These are phyloP conservation scores for Diabrotica balteata DNA, from an alignment of 2,888 invertebrate genomes.

Conservation along the genomic window DNA sequence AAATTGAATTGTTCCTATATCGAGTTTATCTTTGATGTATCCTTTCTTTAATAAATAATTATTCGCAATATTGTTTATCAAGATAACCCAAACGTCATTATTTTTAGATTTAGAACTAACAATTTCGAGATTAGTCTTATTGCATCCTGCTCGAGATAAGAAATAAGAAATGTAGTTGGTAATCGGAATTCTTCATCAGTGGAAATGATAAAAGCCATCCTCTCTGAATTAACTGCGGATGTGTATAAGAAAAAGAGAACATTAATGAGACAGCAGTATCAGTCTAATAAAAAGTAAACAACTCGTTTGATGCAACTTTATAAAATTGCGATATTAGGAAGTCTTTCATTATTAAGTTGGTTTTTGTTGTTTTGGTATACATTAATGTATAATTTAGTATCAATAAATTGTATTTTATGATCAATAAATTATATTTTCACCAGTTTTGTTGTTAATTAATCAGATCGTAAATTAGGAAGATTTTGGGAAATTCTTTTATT, in stretches of 20 bases:
- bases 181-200: conserved; percentile 30
- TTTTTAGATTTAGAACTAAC: conserved; percentile 27
- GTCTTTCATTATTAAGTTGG: conserved; percentile 5
- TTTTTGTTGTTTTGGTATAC: too few relatives aligned
- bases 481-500: too few relatives aligned
- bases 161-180: conserved; percentile 24
- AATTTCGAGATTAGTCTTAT: conserved; percentile 29
- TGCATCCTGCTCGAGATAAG: conserved; percentile 30
- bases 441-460: too few relatives aligned
- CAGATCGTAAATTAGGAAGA: too few relatives aligned
- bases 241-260: conserved; percentile 30
- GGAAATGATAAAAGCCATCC: conserved; percentile 31
- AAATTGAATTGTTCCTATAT: too few relatives aligned
- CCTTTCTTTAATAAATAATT: too few relatives aligned
- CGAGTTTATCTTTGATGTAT: too few relatives aligned
- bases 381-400: too few relatives aligned
- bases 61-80: too few relatives aligned
- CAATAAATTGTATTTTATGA: too few relatives aligned
- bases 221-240: conserved; percentile 33
- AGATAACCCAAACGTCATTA: conserved; percentile 13
- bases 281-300: conserved; percentile 26
- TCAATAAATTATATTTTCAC: too few relatives aligned
- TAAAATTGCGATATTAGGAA: conserved; percentile 16
- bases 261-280: conserved; percentile 32
- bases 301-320: conserved; percentile 26